These are phyloP conservation scores for Oreochromis tanganicae DNA, from an alignment of 2,113 vertebrate species.

Conservation along the genomic window DNA sequence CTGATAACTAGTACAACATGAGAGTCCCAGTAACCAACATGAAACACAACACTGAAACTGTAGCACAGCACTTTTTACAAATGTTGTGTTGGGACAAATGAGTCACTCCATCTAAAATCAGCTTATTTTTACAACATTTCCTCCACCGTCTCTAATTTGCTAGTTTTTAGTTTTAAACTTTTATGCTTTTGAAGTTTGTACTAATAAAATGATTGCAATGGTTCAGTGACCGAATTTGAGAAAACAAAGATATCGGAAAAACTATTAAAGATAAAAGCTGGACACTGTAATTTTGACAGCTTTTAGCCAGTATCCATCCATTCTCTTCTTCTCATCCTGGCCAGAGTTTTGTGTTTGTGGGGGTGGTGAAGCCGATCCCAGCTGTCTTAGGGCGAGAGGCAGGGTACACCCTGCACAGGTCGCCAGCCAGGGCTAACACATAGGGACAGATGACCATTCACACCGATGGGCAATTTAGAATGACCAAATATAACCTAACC, in stretches of 20 bases:
- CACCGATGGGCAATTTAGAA: too few relatives aligned
- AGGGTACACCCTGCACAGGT: neutral
- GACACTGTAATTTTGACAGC: neutral
- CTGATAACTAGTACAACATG: neutral
- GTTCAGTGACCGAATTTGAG: neutral
- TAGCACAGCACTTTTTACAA: neutral
- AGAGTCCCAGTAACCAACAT: neutral
- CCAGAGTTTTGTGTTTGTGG: neutral
- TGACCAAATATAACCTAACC: too few relatives aligned
- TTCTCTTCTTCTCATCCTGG: neutral
- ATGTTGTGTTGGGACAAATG: neutral
- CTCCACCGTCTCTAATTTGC: neutral
- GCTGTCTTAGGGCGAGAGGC: neutral
- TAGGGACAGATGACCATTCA: too few relatives aligned
- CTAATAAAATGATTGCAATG: neutral
- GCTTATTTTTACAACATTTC: neutral
- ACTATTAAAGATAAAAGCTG: neutral
- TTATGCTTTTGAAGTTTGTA: neutral
- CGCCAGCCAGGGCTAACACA: too few relatives aligned
- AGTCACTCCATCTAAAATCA: neutral
- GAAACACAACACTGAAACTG: neutral
- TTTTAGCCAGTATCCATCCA: neutral
- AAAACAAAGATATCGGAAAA: neutral
- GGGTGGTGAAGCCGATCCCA: neutral
- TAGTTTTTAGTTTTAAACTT: neutral